These are phyloP conservation scores for Channallabes apus DNA, from an alignment of 2,797 vertebrate genomes.

Conservation along the genomic window DNA sequence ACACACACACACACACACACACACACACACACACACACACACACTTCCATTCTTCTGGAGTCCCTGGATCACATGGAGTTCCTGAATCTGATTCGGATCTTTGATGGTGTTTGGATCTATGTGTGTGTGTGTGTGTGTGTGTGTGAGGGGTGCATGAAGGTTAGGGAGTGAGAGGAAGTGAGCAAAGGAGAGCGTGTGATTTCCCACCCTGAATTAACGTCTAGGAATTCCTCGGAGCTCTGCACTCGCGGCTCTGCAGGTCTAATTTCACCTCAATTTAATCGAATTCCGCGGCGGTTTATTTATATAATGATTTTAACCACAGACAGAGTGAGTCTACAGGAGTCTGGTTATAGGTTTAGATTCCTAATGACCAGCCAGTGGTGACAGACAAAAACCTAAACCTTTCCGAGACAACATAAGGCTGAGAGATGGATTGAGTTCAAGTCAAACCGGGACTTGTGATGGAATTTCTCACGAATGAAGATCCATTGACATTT, in stretches of 20 bases:
- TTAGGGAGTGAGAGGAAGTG: not conserved
- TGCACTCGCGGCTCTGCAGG: not conserved
- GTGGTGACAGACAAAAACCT: not conserved
- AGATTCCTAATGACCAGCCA: not conserved
- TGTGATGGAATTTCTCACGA: no score
- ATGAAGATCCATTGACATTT: no score
- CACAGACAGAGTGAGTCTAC: not conserved
- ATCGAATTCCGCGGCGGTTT: not conserved
- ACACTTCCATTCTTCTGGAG: conserved; percentile 14
- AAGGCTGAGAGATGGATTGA: no score
- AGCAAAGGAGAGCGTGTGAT: not conserved
- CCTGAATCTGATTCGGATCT: not conserved
- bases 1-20: not conserved
- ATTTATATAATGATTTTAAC: not conserved
- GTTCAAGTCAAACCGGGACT: no score
- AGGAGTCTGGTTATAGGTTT: not conserved
- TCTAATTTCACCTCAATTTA: no score
- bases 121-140: not conserved
- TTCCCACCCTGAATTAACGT: not conserved
- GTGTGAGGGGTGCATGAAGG: not conserved
- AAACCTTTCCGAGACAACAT: not conserved
- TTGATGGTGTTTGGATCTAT: not conserved
- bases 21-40: not conserved
- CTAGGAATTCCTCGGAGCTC: not conserved
- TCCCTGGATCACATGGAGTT: conserved; percentile 31